Percentiles rank a stretch among this genome's conserved stretches.
Evolutionary conservation across 2,888 invertebrate species (phyloP).

Genomic region (Cerastis leucographa): DNA sequence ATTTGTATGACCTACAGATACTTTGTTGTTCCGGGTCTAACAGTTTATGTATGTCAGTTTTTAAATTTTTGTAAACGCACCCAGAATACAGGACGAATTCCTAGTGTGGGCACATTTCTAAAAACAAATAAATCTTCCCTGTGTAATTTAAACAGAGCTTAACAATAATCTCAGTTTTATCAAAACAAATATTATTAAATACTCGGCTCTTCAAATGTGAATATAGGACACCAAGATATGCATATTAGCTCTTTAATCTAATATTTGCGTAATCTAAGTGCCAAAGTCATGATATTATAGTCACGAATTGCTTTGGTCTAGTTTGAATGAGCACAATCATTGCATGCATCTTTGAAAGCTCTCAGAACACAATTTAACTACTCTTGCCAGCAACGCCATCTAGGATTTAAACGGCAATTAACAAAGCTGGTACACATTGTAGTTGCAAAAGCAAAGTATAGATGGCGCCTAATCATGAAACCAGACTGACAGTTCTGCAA

Average conservation of each 20-base stretch:
- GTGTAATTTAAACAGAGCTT: neutral
- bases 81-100: too few relatives aligned
- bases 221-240: slow-evolving; percentile 19
- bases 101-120: too few relatives aligned
- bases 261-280: slow-evolving; percentile 53
- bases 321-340: slow-evolving; percentile 15
- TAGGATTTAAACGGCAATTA: neutral
- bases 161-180: neutral
- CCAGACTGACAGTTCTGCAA: accelerated
- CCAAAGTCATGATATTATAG: slow-evolving; percentile 18
- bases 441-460: neutral
- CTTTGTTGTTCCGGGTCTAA: too few relatives aligned
- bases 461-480: slow-evolving; percentile 13
- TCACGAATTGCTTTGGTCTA: slow-evolving; percentile 35
- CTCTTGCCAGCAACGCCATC: slow-evolving; percentile 6
- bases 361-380: neutral
- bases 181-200: slow-evolving; percentile 13
- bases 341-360: neutral
- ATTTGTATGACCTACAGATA: too few relatives aligned
- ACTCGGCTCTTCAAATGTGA: neutral
- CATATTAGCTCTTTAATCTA: slow-evolving; percentile 22
- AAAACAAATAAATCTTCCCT: neutral
- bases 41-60: too few relatives aligned
- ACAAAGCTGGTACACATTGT: accelerated
- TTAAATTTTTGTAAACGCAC: too few relatives aligned